Conservation (phyloP, 1,140 invertebrate genomes). For the Neotoxoptera formosana region DNA sequence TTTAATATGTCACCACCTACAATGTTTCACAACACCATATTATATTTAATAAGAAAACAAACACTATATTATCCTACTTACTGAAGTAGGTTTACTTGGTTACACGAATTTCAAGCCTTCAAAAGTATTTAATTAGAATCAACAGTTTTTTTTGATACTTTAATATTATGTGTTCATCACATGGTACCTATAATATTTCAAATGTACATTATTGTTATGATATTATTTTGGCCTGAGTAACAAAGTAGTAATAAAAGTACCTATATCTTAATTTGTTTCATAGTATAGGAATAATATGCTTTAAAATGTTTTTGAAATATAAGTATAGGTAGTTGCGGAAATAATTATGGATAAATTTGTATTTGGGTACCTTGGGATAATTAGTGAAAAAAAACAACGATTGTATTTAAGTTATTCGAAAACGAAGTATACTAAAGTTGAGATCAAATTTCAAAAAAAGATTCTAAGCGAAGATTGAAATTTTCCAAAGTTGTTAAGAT, state of each 20-base stretch:
- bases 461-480: not conserved
- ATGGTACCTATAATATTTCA: too few relatives aligned
- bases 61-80: not conserved
- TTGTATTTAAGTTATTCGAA: not conserved
- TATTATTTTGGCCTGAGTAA: too few relatives aligned
- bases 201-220: too few relatives aligned
- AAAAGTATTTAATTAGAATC: too few relatives aligned
- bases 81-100: not conserved
- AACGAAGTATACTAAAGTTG: not conserved
- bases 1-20: not conserved
- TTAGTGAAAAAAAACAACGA: not conserved
- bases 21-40: not conserved
- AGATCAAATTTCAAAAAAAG: not conserved
- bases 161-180: too few relatives aligned
- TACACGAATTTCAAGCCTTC: too few relatives aligned
- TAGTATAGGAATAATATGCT: not conserved
- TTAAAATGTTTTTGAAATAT: not conserved
- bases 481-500: not conserved
- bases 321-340: not conserved
- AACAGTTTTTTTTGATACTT: too few relatives aligned
- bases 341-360: not conserved
- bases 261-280: not conserved
- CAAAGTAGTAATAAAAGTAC: not conserved
- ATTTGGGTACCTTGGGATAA: not conserved
- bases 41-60: not conserved